Evolutionary conservation across 2,888 invertebrate species (phyloP).

Genomic region (Tubiluchus corallicola): DNA sequence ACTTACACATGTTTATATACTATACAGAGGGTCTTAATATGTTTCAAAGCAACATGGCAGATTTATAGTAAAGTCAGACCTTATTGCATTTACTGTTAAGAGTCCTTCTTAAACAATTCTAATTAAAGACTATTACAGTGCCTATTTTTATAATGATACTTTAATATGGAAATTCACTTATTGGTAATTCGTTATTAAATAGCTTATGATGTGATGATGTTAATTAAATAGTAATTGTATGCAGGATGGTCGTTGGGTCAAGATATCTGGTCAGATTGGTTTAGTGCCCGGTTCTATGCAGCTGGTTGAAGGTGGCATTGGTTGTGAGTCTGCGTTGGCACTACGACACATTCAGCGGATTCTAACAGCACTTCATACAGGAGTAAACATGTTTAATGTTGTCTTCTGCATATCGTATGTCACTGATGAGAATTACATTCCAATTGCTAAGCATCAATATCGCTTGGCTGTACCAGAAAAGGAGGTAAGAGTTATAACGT

Average conservation of each 20-base stretch:
- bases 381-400: constrained; percentile 58
- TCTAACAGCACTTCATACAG: constrained; percentile 52
- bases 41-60: no score
- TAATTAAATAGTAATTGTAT: no score
- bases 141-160: no score
- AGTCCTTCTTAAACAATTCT: constrained; percentile 4
- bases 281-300: constrained; percentile 61
- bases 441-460: constrained; percentile 53
- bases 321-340: constrained; percentile 55
- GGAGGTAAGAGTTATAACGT: no score
- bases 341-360: constrained; percentile 64
- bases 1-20: no score
- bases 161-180: no score
- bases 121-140: neutral
- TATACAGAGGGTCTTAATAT: no score
- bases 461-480: no score
- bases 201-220: no score
- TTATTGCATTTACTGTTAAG: no score
- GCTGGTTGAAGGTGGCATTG: constrained; percentile 52
- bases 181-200: no score
- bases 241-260: constrained; percentile 59
- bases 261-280: constrained; percentile 79
- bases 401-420: constrained; percentile 76
- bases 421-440: constrained; percentile 46
- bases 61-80: no score